Evolutionary conservation across 2,113 vertebrate genomes (phyloP).

Genomic region (Cheilinus undulatus): DNA sequence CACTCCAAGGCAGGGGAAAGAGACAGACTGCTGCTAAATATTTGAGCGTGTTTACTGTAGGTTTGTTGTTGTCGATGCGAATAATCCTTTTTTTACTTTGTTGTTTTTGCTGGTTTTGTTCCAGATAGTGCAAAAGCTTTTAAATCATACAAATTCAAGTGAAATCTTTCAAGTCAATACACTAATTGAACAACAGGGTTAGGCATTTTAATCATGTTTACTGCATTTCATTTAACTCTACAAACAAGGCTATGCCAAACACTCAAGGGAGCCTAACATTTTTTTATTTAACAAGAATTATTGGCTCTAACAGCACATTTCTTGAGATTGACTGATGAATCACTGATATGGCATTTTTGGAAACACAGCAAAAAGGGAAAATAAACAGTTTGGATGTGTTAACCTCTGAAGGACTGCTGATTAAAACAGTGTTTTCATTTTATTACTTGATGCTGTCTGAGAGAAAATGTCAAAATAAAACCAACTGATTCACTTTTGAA

Average conservation of each 20-base stretch:
- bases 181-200: conserved; percentile 43
- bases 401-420: too few relatives aligned
- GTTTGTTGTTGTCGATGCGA: background rate
- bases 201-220: conserved; percentile 5
- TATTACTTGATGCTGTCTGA: too few relatives aligned
- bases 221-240: conserved; percentile 16
- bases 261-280: conserved; percentile 6
- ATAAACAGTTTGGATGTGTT: too few relatives aligned
- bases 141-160: conserved; percentile 20
- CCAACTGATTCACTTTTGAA: too few relatives aligned
- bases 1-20: conserved; percentile 31
- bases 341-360: too few relatives aligned
- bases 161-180: conserved; percentile 40
- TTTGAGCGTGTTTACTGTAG: conserved; percentile 34
- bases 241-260: conserved; percentile 24
- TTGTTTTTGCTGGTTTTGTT: conserved; percentile 9
- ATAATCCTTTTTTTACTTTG: conserved; percentile 5
- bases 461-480: too few relatives aligned
- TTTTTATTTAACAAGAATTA: too few relatives aligned
- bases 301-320: too few relatives aligned
- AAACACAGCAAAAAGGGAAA: too few relatives aligned
- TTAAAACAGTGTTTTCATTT: too few relatives aligned
- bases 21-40: conserved; percentile 27
- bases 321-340: too few relatives aligned
- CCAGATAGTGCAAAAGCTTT: background rate